Conservation (phyloP, 2,113 vertebrate species). For the Dryoscopus gambensis region DNA sequence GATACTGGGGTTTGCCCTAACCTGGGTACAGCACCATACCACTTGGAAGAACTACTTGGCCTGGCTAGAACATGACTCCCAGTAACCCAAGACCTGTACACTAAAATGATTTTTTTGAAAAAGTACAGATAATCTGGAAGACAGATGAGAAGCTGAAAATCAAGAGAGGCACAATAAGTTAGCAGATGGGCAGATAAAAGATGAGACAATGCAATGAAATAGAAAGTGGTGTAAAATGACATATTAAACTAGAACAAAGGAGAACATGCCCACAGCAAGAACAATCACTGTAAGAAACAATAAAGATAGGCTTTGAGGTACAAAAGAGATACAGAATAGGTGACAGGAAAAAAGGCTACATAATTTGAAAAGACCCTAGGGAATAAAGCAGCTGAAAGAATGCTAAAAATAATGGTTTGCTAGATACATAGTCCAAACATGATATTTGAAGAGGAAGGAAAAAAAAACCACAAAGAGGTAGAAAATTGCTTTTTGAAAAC, state of each 20-base stretch:
- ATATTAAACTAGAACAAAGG: background rate
- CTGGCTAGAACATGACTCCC: background rate
- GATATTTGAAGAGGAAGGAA: background rate
- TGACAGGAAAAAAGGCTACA: background rate
- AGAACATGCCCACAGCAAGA: background rate
- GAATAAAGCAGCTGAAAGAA: background rate
- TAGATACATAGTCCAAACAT: background rate
- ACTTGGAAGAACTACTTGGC: background rate
- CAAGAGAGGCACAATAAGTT: background rate
- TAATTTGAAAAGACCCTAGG: background rate
- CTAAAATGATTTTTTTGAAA: background rate
- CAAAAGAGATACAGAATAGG: background rate
- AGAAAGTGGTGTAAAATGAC: background rate
- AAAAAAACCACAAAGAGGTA: background rate
- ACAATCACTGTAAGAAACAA: background rate
- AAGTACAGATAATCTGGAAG: background rate
- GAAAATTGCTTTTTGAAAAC: conserved; percentile 27
- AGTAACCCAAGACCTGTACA: background rate
- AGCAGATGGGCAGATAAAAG: background rate
- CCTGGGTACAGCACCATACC: background rate
- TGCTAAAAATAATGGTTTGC: conserved; percentile 53
- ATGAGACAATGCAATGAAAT: background rate
- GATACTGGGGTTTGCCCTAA: background rate
- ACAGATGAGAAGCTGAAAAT: background rate
- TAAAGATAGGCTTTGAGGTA: background rate